Conservation (phyloP, 2,797 vertebrate species). For the Hippocampus kuda region DNA sequence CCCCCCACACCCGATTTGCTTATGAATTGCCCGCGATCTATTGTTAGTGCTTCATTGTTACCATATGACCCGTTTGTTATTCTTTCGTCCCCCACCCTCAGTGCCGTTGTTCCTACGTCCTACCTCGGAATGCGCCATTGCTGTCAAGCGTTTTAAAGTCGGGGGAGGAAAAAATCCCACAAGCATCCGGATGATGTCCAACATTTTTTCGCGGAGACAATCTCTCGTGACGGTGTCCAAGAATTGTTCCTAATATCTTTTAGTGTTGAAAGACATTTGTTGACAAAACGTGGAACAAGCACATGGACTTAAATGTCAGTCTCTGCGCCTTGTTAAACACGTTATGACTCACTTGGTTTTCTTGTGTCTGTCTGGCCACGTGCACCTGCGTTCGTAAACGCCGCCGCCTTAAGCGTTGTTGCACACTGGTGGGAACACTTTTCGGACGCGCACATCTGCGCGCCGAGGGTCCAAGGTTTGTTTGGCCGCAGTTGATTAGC, state of each 20-base stretch:
- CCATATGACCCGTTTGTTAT: slow-evolving; percentile 34
- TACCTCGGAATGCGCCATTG: slow-evolving; percentile 31
- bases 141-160: slow-evolving; percentile 33
- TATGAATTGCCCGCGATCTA: not conserved
- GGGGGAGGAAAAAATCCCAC: slow-evolving; percentile 10
- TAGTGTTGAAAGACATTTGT: not conserved
- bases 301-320: not conserved
- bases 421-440: not conserved
- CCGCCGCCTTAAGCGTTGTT: not conserved
- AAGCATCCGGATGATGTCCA: not conserved
- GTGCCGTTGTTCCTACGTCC: slow-evolving; percentile 24
- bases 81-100: slow-evolving; percentile 10
- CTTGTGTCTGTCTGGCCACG: not conserved
- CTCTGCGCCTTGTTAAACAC: not conserved
- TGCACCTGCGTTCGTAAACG: not conserved
- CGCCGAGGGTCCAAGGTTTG: not conserved
- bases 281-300: not conserved
- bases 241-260: too few species aligned
- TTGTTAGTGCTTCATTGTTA: slow-evolving; percentile 28
- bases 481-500: slow-evolving; percentile 5
- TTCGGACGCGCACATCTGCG: not conserved
- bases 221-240: not conserved
- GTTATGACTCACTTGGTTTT: not conserved
- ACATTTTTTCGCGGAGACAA: not conserved
- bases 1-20: not conserved